Evolutionary conservation across 2,113 vertebrate species (phyloP).

Genomic region (Hipposideros armiger): DNA sequence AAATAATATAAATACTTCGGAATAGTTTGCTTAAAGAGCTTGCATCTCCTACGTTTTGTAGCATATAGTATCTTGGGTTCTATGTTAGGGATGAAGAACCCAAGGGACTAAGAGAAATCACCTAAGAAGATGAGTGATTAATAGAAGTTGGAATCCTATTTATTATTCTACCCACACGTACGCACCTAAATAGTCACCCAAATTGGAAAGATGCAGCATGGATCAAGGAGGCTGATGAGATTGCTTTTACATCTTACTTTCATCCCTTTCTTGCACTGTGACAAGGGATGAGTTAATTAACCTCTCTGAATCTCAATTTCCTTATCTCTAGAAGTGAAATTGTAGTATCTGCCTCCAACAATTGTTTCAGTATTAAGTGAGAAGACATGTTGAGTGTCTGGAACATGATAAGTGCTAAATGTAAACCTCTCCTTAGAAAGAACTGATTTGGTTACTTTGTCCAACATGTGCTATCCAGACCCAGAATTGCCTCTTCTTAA

Average conservation of each 20-base stretch:
- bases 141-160: neutral
- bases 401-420: neutral
- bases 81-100: neutral
- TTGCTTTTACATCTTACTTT: neutral
- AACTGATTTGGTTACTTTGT: neutral
- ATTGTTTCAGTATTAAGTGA: neutral
- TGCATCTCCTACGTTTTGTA: neutral
- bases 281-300: neutral
- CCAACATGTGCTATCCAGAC: neutral
- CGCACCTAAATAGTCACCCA: neutral
- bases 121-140: neutral
- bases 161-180: neutral
- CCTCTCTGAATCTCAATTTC: neutral
- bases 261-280: neutral
- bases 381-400: neutral
- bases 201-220: neutral
- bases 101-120: neutral
- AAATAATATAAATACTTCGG: neutral
- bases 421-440: neutral
- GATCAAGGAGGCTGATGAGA: neutral
- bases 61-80: neutral
- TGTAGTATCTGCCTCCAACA: neutral
- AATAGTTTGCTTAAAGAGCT: neutral
- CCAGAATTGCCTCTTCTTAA: neutral
- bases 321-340: conserved; percentile 4